Evolutionary conservation across 2,113 vertebrate genomes (phyloP), one percentile per base, ranked within the genome.

Genomic region (Cryptotis parvus): DNA sequence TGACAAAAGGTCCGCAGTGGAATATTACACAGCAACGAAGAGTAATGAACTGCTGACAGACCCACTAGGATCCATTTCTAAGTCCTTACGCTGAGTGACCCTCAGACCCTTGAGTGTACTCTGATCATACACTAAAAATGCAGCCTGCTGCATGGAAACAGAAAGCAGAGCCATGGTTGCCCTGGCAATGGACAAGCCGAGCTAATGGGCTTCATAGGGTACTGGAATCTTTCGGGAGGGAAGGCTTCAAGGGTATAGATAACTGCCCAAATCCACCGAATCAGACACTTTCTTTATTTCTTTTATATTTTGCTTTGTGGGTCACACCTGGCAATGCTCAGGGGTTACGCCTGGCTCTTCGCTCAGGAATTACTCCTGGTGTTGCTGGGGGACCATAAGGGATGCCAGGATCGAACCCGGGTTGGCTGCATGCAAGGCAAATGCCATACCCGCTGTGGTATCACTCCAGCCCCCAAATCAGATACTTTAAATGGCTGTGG

Each of bases 1-100:
- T 79, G 43, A 84, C 91, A 70, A 24, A n/a, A 16, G 4, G 26
- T 6, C 26, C 9, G 15, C 6, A 69, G 65, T 6, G 31, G 77
- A 92, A 15, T 77, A 78, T 26, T 70, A 70, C 81, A 45, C 2
- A 10, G 74, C n/a, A 63, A n/a, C 22, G 39, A 91, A 89, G n/a
- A 86, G 63, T 29, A 43, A 61, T 6, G 24, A 91, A 20, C 69
- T 31, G 41, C 58, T 31, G 69, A 84, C 5, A 39, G 4, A n/a
- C 29, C 27, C 52, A 24, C 6, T 5, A 12, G 4, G 22, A 20
- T 22, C 61, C 79, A 31, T 49, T 79, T 88, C 41, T 58, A 55
- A 83, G 39, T 52, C 41, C 27, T 27, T 27, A 27, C 4, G 16
- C 27, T 12, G 45, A 89, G 52, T 58, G 45, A 41, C 58, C 82